Base-by-base conservation (phyloP, 2,888 invertebrate genomes). In the Taenaris catops region DNA sequence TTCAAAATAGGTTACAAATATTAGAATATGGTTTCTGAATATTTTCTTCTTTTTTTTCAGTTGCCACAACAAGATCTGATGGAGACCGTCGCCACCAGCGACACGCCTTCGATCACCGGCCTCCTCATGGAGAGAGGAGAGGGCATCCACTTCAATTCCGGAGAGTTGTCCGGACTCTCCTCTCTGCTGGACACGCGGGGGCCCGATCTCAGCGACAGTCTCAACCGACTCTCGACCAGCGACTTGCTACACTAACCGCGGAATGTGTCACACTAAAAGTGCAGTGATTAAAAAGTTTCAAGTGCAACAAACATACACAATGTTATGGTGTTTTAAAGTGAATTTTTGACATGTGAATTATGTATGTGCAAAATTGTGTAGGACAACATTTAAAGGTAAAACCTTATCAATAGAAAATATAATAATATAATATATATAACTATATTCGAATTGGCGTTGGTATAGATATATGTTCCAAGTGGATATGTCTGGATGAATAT, bases 141-240 rank as follows among this genome's bases (percentile, higher is more conserved):
- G 5, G 60, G 52, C 1, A 39, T 49, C 32, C 72, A 69, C 39
- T 70, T 88, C 19, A 81, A 79, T 53, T 88, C 88, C 1, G 74
- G 76, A 38, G 89, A 89, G 44, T 75, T 89, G 37, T 83, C 88
- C 31, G 83, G 79, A 21, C 39, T 57, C 28, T 49, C 44, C 26
- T 49, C 48, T 27, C 46, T 33, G 24, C 45, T 48, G 41, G 52
- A 46, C 41, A 16, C 31, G 16, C 45, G 55, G 8, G 50, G 43
- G 2, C 55, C 50, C 7, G 64, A 64, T 44, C 63, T 72, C 40
- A 61, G 55, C 46, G 70, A 72, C 52, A 63, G 64, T 36, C 64
- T 73, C 48, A 59, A 51, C 27, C 43, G 59, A 4, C 65, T 75
- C 19, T 66, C 72, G 51, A 69, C 72, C 20, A 57, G 51, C 38